phyloP scores from a whole-genome alignment of 2,113 vertebrate species.

The Piprites chloris region DNA sequence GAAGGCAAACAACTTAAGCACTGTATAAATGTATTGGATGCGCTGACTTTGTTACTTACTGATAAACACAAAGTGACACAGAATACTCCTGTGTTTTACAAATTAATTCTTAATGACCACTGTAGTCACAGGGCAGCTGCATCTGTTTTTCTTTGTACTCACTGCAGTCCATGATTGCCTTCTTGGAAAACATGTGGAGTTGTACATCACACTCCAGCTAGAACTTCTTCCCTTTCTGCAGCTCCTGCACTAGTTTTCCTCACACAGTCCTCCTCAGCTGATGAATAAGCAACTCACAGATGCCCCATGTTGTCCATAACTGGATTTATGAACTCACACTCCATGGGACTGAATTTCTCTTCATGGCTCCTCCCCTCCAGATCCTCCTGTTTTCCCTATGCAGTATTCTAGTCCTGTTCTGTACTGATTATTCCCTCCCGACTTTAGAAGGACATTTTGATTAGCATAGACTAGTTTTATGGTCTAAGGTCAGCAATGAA shows the following conservation, averaged over 20 bases:
- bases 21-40: not conserved
- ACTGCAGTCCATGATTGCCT: not conserved
- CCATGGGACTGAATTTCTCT: not conserved
- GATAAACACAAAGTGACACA: not conserved
- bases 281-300: not conserved
- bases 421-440: not conserved
- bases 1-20: not conserved
- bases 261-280: not conserved
- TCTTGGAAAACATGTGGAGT: not conserved
- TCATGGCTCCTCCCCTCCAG: not conserved
- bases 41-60: not conserved
- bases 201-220: not conserved
- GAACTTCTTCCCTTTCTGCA: not conserved
- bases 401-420: not conserved
- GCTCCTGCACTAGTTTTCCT: not conserved
- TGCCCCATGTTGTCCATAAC: not conserved
- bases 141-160: not conserved
- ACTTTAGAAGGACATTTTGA: not conserved
- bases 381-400: accelerated
- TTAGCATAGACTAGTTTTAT: not conserved
- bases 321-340: not conserved
- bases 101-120: not conserved
- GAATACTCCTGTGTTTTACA: not conserved
- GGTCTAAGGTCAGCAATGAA: not conserved
- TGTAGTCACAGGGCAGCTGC: not conserved